Evolutionary conservation across 37 sponge, comb jelly and placozoan species (phyloP).

Genomic region (Haliclona indistincta): DNA sequence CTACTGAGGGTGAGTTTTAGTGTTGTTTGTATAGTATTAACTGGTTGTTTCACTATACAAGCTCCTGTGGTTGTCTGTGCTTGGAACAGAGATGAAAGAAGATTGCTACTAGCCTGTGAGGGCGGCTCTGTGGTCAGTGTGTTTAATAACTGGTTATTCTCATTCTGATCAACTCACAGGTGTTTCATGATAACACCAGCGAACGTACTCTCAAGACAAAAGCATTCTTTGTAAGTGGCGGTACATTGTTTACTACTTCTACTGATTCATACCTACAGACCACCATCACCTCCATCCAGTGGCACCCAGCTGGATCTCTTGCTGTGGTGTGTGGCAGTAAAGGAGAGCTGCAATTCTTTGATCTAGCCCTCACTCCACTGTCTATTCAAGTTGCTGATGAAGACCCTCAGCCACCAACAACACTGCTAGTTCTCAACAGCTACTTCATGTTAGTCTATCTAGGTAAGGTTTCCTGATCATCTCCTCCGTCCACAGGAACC

Average conservation of each 20-base stretch:
- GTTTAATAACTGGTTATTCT: not conserved
- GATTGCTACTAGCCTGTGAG: conserved; percentile 58
- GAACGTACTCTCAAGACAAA: conserved; percentile 6
- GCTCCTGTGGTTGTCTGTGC: conserved; percentile 34
- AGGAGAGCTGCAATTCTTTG: conserved; percentile 67
- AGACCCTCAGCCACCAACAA: conserved; percentile 17
- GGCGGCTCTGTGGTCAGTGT: conserved; percentile 56
- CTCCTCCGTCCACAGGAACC: conserved; percentile 18
- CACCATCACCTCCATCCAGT: conserved; percentile 42
- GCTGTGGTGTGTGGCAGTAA: conserved; percentile 40
- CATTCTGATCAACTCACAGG: not conserved
- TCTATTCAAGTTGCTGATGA: conserved; percentile 32
- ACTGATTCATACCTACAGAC: conserved; percentile 19
- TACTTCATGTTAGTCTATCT: conserved; percentile 41
- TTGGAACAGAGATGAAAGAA: conserved; percentile 54
- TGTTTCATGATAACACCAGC: conserved; percentile 10
- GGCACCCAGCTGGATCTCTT: conserved; percentile 72
- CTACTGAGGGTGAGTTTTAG: too few species aligned
- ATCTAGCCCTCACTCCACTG: conserved; percentile 55
- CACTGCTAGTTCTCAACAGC: conserved; percentile 26
- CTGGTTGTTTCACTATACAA: too few species aligned
- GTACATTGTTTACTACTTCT: not conserved
- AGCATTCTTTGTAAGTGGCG: conserved; percentile 43
- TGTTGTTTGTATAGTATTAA: too few species aligned
- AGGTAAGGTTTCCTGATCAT: not conserved